Conservation (phyloP, 1,140 invertebrate genomes). For the Tetragonula clypearis region DNA sequence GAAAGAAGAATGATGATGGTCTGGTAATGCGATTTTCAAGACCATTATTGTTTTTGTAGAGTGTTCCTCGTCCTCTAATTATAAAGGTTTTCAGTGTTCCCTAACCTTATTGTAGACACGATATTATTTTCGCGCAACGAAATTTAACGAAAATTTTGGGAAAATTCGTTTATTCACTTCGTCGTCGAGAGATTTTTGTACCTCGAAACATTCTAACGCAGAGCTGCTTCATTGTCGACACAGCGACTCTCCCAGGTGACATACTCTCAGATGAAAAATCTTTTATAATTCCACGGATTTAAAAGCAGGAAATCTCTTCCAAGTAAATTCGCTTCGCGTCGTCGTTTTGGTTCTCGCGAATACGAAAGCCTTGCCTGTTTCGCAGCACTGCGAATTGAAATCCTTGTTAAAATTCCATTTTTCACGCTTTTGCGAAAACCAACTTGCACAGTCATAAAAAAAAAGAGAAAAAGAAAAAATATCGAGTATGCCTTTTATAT, state of each 20-base stretch:
- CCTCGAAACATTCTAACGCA: background rate
- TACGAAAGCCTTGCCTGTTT: background rate
- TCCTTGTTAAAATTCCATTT: conserved; percentile 7
- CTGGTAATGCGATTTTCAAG: background rate
- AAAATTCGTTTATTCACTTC: background rate
- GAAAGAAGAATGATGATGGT: background rate
- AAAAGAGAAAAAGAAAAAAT: background rate
- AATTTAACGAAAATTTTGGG: background rate
- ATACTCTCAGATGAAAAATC: background rate
- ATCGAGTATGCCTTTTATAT: too few relatives aligned
- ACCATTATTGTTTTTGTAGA: background rate
- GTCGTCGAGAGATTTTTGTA: background rate
- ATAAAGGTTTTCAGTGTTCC: background rate
- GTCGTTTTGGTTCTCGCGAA: background rate
- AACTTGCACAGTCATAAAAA: background rate
- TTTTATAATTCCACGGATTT: conserved; percentile 23
- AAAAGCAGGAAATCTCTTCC: conserved; percentile 20
- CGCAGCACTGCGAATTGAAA: background rate
- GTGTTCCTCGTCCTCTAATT: background rate
- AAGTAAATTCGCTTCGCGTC: conserved; percentile 22
- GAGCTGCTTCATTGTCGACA: background rate
- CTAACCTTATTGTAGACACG: background rate
- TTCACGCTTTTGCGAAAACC: too few relatives aligned
- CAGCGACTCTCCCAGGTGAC: background rate
- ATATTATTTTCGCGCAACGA: background rate